phyloP scores from a whole-genome alignment of 2,113 vertebrate species.

The Gobio gobio region DNA sequence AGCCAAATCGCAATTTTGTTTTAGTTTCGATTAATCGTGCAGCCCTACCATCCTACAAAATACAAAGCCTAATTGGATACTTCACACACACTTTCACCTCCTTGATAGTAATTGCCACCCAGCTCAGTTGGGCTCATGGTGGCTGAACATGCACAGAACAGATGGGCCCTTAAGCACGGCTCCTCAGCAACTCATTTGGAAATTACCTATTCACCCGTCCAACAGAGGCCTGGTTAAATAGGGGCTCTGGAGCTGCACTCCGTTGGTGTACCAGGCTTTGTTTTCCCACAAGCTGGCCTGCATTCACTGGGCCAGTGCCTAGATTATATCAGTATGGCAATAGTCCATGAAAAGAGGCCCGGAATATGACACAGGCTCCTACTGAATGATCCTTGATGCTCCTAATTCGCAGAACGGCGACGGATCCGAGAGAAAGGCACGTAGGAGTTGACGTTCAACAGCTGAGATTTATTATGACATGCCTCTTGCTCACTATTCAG shows the following conservation, averaged over 20 bases:
- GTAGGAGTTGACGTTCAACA: background rate
- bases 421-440: background rate
- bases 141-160: constrained; percentile 49
- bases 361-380: background rate
- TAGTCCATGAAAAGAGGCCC: constrained; percentile 11
- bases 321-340: constrained; percentile 21
- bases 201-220: constrained; percentile 47
- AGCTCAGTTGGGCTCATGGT: constrained; percentile 53
- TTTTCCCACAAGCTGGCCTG: constrained; percentile 31
- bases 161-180: constrained; percentile 55
- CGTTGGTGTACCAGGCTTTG: constrained; percentile 5
- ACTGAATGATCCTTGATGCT: constrained; percentile 14
- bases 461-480: constrained; percentile 28
- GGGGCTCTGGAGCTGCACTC: constrained; percentile 25
- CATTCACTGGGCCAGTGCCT: constrained; percentile 23
- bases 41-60: constrained; percentile 39
- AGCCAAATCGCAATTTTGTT: too few relatives aligned
- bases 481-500: background rate
- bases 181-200: constrained; percentile 41
- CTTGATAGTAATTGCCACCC: constrained; percentile 57
- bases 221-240: constrained; percentile 51
- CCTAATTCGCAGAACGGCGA: background rate
- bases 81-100: constrained; percentile 60
- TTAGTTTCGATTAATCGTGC: too few relatives aligned
- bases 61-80: constrained; percentile 52